These are phyloP conservation scores for Manduca sexta DNA, from an alignment of 1,140 invertebrate genomes.

Conservation along the genomic window DNA sequence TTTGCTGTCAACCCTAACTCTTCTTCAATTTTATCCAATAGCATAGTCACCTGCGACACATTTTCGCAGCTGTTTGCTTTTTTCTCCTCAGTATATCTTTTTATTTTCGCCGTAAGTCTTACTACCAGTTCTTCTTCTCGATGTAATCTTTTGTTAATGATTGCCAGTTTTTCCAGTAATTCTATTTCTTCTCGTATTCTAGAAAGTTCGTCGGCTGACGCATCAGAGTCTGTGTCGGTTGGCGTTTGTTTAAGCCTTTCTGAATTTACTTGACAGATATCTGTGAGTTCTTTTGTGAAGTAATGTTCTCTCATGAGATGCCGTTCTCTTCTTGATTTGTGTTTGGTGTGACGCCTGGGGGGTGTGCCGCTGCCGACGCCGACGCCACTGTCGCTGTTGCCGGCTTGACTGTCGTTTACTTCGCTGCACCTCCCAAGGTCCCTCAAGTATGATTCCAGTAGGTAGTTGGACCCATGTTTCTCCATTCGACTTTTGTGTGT, in stretches of 20 bases:
- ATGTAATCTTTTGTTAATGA: constrained; percentile 81
- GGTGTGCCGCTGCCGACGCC: constrained; percentile 68
- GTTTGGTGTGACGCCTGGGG: constrained; percentile 65
- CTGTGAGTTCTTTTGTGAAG: constrained; percentile 69
- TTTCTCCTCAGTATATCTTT: constrained; percentile 77
- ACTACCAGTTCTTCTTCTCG: constrained; percentile 80
- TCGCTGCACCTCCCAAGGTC: constrained; percentile 64
- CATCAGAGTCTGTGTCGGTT: constrained; percentile 72
- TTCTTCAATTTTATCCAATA: constrained; percentile 69
- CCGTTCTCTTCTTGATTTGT: constrained; percentile 69
- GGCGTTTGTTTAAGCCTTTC: constrained; percentile 68
- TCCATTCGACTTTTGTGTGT: constrained; percentile 80
- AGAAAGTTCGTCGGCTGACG: constrained; percentile 65
- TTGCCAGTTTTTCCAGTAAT: constrained; percentile 80
- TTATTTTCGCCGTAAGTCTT: constrained; percentile 78
- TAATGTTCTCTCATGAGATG: constrained; percentile 71
- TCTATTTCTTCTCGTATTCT: constrained; percentile 77
- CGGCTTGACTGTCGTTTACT: constrained; percentile 68
- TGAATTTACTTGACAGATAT: constrained; percentile 70
- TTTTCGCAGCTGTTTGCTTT: constrained; percentile 73
- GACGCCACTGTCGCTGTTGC: constrained; percentile 76
- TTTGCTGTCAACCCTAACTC: constrained; percentile 75
- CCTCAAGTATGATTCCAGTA: constrained; percentile 84
- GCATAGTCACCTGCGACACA: constrained; percentile 64
- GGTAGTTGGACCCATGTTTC: constrained; percentile 86